Evolutionary conservation across 92 coral and sea anemone species (phyloP).

Genomic region (Umimayanthus chanpuru): DNA sequence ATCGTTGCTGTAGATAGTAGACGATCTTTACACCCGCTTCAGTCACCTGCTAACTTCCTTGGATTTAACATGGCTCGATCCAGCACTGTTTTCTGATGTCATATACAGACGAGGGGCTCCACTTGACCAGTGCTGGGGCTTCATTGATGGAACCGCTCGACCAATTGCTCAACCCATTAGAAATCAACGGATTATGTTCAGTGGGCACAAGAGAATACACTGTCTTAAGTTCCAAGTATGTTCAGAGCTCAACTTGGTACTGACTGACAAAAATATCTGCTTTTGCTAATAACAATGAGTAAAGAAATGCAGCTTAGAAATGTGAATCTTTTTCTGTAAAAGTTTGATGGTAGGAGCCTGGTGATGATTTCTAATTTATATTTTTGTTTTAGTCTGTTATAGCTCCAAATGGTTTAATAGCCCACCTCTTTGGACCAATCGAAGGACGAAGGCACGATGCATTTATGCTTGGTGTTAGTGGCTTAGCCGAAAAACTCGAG

Average conservation of each 20-base stretch:
- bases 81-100: constrained; percentile 46
- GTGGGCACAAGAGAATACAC: constrained; percentile 57
- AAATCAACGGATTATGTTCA: constrained; percentile 55
- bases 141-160: constrained; percentile 58
- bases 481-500: constrained; percentile 40
- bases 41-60: constrained; percentile 46
- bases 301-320: neutral
- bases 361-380: neutral
- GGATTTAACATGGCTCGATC: constrained; percentile 56
- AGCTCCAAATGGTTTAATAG: constrained; percentile 67
- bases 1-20: constrained; percentile 30
- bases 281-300: neutral
- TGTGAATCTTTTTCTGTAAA: neutral
- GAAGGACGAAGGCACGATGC: constrained; percentile 68
- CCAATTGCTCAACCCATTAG: constrained; percentile 46
- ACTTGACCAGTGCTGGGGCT: constrained; percentile 59
- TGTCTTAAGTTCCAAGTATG: constrained; percentile 58
- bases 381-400: constrained; percentile 55
- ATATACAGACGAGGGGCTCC: constrained; percentile 54
- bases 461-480: constrained; percentile 64
- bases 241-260: neutral
- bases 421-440: constrained; percentile 62
- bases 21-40: constrained; percentile 43
- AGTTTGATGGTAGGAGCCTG: neutral
- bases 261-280: neutral